Conservation (phyloP, 2,113 vertebrate species). For the Sitta europaea region DNA sequence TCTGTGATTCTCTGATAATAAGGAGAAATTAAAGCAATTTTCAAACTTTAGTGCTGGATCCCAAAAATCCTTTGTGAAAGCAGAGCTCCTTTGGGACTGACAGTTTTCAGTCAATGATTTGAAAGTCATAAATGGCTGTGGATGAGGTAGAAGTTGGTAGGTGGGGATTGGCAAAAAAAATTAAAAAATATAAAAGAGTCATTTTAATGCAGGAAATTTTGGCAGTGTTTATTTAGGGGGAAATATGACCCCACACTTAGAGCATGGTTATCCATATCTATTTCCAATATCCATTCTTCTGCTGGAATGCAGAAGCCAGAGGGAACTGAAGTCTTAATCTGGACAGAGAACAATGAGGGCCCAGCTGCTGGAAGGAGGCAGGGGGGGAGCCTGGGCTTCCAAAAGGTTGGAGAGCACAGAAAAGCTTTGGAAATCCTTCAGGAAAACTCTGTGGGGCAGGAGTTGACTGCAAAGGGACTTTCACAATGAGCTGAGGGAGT, state of each 20-base stretch:
- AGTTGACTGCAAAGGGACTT: neutral
- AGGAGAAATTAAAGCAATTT: neutral
- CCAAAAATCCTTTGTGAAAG: neutral
- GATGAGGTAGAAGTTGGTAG: neutral
- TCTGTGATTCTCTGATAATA: too few species aligned
- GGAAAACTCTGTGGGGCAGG: neutral
- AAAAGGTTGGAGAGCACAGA: neutral
- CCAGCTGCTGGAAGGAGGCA: neutral
- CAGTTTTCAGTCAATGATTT: neutral
- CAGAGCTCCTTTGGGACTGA: neutral
- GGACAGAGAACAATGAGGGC: neutral
- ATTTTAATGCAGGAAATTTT: neutral
- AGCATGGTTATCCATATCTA: neutral
- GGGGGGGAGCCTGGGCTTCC: neutral
- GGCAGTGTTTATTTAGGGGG: neutral
- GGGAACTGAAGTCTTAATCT: neutral
- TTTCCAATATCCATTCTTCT: neutral
- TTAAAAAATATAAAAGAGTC: too few species aligned
- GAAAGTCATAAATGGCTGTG: neutral
- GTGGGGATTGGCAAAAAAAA: neutral
- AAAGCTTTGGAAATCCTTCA: neutral
- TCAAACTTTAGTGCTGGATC: neutral
- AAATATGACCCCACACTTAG: fast-evolving
- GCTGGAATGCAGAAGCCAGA: neutral
- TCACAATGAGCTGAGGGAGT: neutral